Evolutionary conservation across 2,113 vertebrate genomes (phyloP).

Genomic region (Myodes glareolus): DNA sequence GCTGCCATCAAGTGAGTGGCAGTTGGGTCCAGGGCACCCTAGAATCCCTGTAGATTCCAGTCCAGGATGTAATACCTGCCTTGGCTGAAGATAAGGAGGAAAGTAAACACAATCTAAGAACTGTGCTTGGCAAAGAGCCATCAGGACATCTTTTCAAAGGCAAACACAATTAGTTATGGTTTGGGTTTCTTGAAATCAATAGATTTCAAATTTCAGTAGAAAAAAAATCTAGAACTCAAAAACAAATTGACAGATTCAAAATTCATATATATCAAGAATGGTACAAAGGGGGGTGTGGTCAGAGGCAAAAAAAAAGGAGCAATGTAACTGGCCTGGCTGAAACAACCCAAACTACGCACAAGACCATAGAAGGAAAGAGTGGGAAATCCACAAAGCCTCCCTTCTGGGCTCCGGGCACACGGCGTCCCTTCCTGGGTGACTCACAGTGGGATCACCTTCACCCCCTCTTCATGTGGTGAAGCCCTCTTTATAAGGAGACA

Average conservation of each 20-base stretch:
- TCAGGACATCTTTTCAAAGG: conserved; percentile 67
- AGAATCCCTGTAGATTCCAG: conserved; percentile 56
- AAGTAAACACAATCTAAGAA: conserved; percentile 69
- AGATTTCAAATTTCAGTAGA: conserved; percentile 44
- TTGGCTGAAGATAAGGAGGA: conserved; percentile 65
- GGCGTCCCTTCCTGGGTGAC: conserved; percentile 76
- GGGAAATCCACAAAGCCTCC: conserved; percentile 80
- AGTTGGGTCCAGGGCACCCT: conserved; percentile 52
- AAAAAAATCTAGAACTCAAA: conserved; percentile 15
- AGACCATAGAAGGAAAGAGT: conserved; percentile 82
- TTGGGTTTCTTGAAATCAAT: conserved; percentile 64
- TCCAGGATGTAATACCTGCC: conserved; percentile 70
- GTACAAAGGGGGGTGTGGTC: conserved; percentile 61
- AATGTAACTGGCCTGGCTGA: conserved; percentile 79
- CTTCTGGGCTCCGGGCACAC: conserved; percentile 77
- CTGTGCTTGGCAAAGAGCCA: conserved; percentile 56
- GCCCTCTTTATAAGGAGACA: conserved; percentile 76
- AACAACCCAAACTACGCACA: conserved; percentile 76
- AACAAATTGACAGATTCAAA: conserved; percentile 52
- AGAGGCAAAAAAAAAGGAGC: conserved; percentile 80
- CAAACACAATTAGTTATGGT: conserved; percentile 58
- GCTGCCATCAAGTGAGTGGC: conserved; percentile 80
- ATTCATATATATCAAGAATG: not conserved
- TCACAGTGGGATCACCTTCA: conserved; percentile 81
- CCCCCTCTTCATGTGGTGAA: conserved; percentile 72